These are phyloP conservation scores for Istiophorus platypterus DNA, from an alignment of 2,113 vertebrate species.

Conservation along the genomic window DNA sequence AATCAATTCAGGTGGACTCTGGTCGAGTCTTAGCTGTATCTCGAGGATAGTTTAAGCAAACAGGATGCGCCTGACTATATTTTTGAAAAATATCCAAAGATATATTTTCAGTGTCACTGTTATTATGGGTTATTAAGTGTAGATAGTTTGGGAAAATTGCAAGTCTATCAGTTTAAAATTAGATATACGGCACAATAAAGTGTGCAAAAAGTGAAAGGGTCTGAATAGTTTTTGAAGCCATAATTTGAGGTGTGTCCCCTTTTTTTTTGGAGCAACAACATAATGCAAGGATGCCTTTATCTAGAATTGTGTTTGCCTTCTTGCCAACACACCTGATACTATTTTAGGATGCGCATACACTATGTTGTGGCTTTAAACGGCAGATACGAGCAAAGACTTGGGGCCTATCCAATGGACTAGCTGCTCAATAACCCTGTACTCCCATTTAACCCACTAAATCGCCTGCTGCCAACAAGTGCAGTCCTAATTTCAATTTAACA, in stretches of 20 bases:
- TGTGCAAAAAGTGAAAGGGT: background rate
- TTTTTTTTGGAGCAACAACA: background rate
- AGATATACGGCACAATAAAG: background rate
- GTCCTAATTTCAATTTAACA: slow-evolving; percentile 35
- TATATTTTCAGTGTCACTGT: background rate
- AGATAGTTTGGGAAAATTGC: background rate
- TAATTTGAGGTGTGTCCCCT: background rate
- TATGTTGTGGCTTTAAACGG: slow-evolving; percentile 6
- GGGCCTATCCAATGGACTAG: background rate
- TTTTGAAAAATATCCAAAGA: background rate
- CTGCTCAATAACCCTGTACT: slow-evolving; percentile 4
- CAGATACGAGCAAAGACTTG: background rate
- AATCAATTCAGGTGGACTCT: background rate
- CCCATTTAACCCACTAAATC: slow-evolving; percentile 18
- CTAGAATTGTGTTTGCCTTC: background rate
- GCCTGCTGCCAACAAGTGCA: background rate
- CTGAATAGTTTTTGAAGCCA: background rate
- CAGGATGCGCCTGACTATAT: no score
- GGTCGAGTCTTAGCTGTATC: no score
- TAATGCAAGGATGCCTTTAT: background rate
- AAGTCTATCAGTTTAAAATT: background rate
- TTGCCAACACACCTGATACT: background rate
- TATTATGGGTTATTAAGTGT: background rate
- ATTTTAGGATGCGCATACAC: background rate
- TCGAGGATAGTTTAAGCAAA: no score